A percentile compares a stretch with the other conserved stretches of the same genome.
Conservation (phyloP, 1,140 invertebrate species). For the Lasioglossum baleicum region DNA sequence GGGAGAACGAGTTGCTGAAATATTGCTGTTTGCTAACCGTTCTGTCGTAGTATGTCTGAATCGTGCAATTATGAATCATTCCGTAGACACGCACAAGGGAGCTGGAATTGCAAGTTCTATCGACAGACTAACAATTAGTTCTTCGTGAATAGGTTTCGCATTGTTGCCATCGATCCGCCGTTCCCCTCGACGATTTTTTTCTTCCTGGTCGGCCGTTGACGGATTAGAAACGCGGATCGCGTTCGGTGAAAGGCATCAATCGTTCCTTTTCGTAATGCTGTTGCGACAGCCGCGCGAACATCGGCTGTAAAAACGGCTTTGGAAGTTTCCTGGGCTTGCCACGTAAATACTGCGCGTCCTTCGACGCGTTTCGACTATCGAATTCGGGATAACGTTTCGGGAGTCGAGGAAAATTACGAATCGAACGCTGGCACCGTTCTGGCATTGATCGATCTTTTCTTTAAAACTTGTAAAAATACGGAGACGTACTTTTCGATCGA, state of each 20-base stretch:
- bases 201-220: slow-evolving; percentile 2
- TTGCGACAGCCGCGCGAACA: slow-evolving; percentile 10
- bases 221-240: slow-evolving; percentile 18
- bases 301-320: slow-evolving; percentile 7
- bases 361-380: background rate
- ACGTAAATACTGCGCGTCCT: background rate
- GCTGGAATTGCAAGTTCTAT: background rate
- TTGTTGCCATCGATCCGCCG: background rate
- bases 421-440: too few species aligned
- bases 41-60: too few species aligned
- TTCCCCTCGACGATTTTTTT: background rate
- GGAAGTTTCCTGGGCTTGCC: background rate
- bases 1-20: too few species aligned
- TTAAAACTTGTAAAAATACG: too few species aligned
- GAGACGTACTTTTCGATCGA: too few species aligned
- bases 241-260: slow-evolving; percentile 57
- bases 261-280: slow-evolving; percentile 41
- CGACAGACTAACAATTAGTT: background rate
- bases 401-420: too few species aligned
- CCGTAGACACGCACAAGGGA: background rate
- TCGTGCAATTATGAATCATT: background rate
- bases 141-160: background rate
- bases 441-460: too few species aligned
- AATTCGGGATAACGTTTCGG: too few species aligned
- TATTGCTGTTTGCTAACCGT: too few species aligned